Percentiles rank a stretch among this genome's conserved stretches.
Conservation (phyloP, 2,888 invertebrate species). For the Drosophila anceps region DNA sequence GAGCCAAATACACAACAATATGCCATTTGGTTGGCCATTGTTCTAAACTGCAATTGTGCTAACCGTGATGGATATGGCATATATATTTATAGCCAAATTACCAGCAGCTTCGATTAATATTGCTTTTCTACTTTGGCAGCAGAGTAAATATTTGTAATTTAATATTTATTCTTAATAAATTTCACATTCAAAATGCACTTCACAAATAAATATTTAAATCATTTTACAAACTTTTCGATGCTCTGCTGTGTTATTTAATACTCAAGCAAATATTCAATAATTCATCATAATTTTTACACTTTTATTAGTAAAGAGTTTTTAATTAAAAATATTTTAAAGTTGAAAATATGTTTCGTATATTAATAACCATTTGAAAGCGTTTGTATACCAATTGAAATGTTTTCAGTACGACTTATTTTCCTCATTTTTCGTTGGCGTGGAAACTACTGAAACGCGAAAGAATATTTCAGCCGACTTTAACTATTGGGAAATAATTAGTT, state of each 20-base stretch:
- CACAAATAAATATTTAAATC: neutral
- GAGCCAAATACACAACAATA: slow-evolving; percentile 22
- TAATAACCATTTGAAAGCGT: neutral
- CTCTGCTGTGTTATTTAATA: neutral
- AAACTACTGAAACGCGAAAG: neutral
- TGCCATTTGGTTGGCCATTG: slow-evolving; percentile 23
- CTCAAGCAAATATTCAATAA: neutral
- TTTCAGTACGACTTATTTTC: neutral
- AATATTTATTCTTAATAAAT: neutral
- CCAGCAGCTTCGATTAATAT: neutral
- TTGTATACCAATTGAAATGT: neutral
- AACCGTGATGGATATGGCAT: neutral
- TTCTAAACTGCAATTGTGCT: slow-evolving; percentile 15
- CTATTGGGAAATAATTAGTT: neutral
- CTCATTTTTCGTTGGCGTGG: neutral
- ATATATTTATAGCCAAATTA: neutral
- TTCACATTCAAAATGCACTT: neutral
- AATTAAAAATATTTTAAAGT: neutral
- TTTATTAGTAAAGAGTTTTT: neutral
- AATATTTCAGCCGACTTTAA: too few species aligned
- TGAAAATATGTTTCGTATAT: neutral
- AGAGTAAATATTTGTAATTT: neutral
- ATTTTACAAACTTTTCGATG: neutral
- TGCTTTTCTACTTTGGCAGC: neutral
- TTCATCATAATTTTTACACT: neutral